Evolutionary conservation across 1,140 invertebrate species (phyloP), one percentile per base, ranked within the genome.

Genomic region (Nomia melanderi): DNA sequence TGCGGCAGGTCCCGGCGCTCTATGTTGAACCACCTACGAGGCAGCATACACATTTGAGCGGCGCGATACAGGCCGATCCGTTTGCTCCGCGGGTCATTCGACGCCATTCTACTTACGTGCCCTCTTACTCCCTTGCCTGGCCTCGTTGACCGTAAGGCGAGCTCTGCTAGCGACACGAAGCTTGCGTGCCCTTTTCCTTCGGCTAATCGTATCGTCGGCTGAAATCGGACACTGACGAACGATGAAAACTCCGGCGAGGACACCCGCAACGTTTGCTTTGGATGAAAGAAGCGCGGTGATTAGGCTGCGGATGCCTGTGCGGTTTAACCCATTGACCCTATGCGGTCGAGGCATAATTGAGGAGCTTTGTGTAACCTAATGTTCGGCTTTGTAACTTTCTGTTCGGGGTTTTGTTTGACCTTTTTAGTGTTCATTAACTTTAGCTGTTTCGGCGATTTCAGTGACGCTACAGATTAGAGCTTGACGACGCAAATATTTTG

Each of bases 81-180:
- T 79, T 73, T 64, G 63, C 44, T 29, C 29, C 33, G 47, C n/a
- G 62, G 50, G 14, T 63, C 67, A 53, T 25, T 36, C 56, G 53
- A 25, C 64, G 62, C 20, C 17, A 20, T 36, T 31, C 25, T 25
- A n/a, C n/a, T n/a, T n/a, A 12, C 44, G 27, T 25, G 63, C 72
- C 59, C 67, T 66, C 66, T 76, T 76, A 81, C 50, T 80, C 57
- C n/a, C 64, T 75, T 57, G 75, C 75, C 75, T 47, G 65, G 53
- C 62, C 33, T 27, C 17, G 44, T 47, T 60, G 64, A 77, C 50
- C 47, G 36, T 29, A 27, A 69, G 27, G 47, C 57, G 41, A 80
- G 69, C 44, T 79, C 79, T 62, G 47, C 27, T 39, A 12, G 59
- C 33, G n/a, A 8, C 20, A n/a, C 47, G 47, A 17, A 9, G 12